These are phyloP conservation scores for Drosophila lacteicornis DNA, from an alignment of 1,140 invertebrate genomes.

Conservation along the genomic window DNA sequence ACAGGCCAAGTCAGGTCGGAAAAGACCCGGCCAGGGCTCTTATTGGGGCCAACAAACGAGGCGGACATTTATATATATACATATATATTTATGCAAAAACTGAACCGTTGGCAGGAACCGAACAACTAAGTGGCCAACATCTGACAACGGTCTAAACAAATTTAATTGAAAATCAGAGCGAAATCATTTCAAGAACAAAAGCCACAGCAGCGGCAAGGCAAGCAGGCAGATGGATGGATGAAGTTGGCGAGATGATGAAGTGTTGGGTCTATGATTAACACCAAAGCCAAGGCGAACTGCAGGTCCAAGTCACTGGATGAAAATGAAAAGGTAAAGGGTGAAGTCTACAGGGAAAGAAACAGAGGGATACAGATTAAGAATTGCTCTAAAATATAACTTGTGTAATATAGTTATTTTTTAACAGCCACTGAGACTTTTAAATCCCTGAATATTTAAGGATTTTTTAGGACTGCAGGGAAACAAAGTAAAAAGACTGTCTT, in stretches of 20 bases:
- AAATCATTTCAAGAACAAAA: conserved; percentile 60
- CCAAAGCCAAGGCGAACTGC: conserved; percentile 31
- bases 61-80: conserved; percentile 18
- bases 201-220: conserved; percentile 19
- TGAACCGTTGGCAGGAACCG: conserved; percentile 64
- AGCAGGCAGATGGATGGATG: conserved; percentile 40
- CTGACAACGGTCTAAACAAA: conserved; percentile 50
- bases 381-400: no score
- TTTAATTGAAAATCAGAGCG: conserved; percentile 74
- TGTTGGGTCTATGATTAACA: conserved; percentile 36
- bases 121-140: conserved; percentile 60
- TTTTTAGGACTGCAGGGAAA: no score
- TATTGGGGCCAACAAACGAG: conserved; percentile 53
- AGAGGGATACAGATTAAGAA: no score
- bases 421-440: no score
- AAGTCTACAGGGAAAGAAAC: neutral
- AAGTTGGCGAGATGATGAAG: conserved; percentile 38
- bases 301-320: conserved; percentile 8
- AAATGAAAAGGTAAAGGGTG: conserved; percentile 3
- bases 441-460: no score
- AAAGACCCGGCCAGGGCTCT: conserved; percentile 50
- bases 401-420: no score
- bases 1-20: conserved; percentile 26
- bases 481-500: no score
- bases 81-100: conserved; percentile 38